Evolutionary conservation across 2,113 vertebrate species (phyloP).

Genomic region (Silurus meridionalis): DNA sequence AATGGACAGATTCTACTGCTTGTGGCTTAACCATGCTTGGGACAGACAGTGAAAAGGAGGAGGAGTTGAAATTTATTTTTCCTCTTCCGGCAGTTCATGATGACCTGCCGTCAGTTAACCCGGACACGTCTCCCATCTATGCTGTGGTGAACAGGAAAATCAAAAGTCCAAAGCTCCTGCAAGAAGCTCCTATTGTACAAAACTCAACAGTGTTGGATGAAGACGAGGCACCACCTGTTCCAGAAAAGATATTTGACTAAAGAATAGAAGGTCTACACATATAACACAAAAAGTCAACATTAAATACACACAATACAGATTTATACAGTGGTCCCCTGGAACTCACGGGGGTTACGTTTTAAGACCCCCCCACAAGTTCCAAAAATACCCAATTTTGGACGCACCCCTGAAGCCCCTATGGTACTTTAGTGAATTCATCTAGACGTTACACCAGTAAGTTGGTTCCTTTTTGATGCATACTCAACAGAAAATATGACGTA

Average conservation of each 20-base stretch:
- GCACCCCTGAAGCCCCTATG: no score
- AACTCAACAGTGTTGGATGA: neutral
- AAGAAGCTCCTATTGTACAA: neutral
- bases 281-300: no score
- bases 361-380: no score
- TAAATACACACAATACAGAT: no score
- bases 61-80: neutral
- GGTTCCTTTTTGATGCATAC: no score
- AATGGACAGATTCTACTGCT: neutral
- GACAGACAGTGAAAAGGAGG: neutral
- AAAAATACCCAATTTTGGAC: no score
- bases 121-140: slow-evolving; percentile 24
- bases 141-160: slow-evolving; percentile 51
- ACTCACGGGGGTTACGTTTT: no score
- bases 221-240: slow-evolving; percentile 33
- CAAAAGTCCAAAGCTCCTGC: slow-evolving; percentile 16
- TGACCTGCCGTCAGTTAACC: neutral
- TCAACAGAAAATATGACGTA: no score
- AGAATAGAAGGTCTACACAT: neutral
- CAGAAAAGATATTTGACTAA: slow-evolving; percentile 32
- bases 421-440: no score
- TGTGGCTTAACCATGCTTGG: neutral
- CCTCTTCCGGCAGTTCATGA: neutral
- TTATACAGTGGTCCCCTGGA: no score
- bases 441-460: no score